phyloP scores from a whole-genome alignment of 2,888 invertebrate genomes.

The Tenthredo distinguenda region DNA sequence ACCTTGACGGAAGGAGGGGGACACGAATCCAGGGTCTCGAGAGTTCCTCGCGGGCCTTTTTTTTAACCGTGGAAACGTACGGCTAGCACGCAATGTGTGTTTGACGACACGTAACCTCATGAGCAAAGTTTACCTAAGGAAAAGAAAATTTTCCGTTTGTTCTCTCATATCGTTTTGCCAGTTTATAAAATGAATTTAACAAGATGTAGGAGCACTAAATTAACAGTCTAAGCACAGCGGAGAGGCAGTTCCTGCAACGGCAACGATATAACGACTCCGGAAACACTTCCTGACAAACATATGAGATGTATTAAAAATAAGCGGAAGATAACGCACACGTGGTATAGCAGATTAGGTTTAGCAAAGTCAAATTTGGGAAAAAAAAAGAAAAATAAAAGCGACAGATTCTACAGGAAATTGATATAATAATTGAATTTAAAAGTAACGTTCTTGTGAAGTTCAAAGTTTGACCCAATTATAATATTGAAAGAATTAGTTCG shows the following conservation, averaged over 20 bases:
- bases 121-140: not conserved
- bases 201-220: not conserved
- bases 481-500: not conserved
- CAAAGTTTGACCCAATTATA: not conserved
- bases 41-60: slow-evolving; percentile 1
- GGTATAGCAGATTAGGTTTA: not conserved
- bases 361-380: not conserved
- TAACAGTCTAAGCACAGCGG: slow-evolving; percentile 25
- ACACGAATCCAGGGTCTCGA: not conserved
- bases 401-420: not conserved
- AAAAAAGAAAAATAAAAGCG: not conserved
- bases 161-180: not conserved
- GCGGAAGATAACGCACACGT: not conserved
- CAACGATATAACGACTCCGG: slow-evolving; percentile 10
- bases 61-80: slow-evolving; percentile 10
- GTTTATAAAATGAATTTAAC: not conserved
- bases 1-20: not conserved
- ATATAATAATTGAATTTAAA: not conserved
- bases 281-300: slow-evolving; percentile 39
- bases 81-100: not conserved
- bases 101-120: not conserved
- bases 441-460: not conserved
- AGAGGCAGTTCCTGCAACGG: not conserved
- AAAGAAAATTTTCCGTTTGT: not conserved
- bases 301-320: not conserved